Conservation (phyloP, 2,113 vertebrate genomes). For the Isichthys henryi region DNA sequence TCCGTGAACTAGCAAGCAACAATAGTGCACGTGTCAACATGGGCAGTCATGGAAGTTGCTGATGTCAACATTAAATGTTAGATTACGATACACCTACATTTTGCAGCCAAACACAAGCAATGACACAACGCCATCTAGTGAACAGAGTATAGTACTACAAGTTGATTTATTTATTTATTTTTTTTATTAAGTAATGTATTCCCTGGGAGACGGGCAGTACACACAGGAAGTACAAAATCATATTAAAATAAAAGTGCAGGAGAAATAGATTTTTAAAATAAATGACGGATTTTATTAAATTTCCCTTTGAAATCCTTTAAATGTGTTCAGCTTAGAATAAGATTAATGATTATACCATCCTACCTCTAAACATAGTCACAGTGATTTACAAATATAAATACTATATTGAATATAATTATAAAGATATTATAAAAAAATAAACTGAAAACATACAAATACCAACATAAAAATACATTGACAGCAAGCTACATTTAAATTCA, state of each 20-base stretch:
- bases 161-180: not conserved
- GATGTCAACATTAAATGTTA: not conserved
- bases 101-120: not conserved
- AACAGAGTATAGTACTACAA: not conserved
- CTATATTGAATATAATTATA: constrained; percentile 7
- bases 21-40: not conserved
- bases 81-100: not conserved
- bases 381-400: constrained; percentile 19
- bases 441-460: constrained; percentile 9
- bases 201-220: not conserved
- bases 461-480: not conserved
- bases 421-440: constrained; percentile 18
- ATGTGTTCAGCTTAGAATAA: constrained; percentile 12
- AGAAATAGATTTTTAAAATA: not conserved
- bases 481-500: not conserved
- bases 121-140: not conserved
- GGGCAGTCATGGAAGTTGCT: not conserved
- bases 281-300: not conserved
- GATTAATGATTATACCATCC: constrained; percentile 1
- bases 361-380: constrained; percentile 9
- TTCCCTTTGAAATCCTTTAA: constrained; percentile 18
- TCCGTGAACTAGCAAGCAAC: not conserved
- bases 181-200: not conserved
- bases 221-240: not conserved
- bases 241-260: not conserved